These are phyloP conservation scores for Trachemys scripta DNA, from an alignment of 2,113 vertebrate species.

Conservation along the genomic window DNA sequence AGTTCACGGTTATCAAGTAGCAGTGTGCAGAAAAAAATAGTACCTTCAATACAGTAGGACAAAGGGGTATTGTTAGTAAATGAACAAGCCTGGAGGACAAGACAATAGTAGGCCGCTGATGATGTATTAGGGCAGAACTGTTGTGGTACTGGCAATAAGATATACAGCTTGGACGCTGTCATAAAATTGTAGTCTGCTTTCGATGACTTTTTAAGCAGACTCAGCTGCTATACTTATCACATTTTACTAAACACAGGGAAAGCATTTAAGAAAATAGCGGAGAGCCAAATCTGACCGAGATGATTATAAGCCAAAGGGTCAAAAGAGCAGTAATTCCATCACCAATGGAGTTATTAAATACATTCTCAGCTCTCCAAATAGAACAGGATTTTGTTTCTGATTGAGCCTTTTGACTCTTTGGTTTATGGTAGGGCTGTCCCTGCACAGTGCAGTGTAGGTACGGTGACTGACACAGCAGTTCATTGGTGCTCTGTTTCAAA, in stretches of 20 bases:
- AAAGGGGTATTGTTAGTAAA: slow-evolving; percentile 69
- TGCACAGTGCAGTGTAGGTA: slow-evolving; percentile 46
- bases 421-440: slow-evolving; percentile 72
- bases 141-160: slow-evolving; percentile 86
- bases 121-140: slow-evolving; percentile 70
- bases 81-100: slow-evolving; percentile 65
- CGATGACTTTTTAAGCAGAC: slow-evolving; percentile 79
- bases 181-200: slow-evolving; percentile 80
- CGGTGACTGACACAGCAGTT: slow-evolving; percentile 64
- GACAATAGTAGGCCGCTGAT: slow-evolving; percentile 67
- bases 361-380: slow-evolving; percentile 62
- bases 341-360: slow-evolving; percentile 12
- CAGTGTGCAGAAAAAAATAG: slow-evolving; percentile 59
- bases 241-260: slow-evolving; percentile 82
- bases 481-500: slow-evolving; percentile 82
- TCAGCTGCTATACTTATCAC: slow-evolving; percentile 88
- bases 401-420: slow-evolving; percentile 71
- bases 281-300: slow-evolving; percentile 79
- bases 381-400: slow-evolving; percentile 56
- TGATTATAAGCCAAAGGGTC: slow-evolving; percentile 74
- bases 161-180: slow-evolving; percentile 80
- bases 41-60: slow-evolving; percentile 66
- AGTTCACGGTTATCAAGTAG: slow-evolving; percentile 63
- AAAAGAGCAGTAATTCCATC: slow-evolving; percentile 73
- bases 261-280: slow-evolving; percentile 74